Percentiles rank a stretch among this genome's conserved stretches.
These are phyloP conservation scores for Torymus texanus DNA, from an alignment of 2,888 invertebrate species.

Conservation along the genomic window DNA sequence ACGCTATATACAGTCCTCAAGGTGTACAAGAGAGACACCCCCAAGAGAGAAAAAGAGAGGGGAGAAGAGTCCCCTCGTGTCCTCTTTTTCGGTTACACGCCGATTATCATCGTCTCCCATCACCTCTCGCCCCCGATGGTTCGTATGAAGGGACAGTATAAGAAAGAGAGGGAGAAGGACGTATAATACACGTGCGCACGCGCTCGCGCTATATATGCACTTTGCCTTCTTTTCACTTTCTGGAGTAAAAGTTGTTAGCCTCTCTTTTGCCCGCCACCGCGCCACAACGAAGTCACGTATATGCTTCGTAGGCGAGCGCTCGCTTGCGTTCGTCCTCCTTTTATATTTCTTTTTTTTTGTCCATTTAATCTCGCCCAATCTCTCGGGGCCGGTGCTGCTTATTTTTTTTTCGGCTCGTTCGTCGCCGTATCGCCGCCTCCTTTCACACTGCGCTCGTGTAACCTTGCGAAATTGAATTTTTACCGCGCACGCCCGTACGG, in stretches of 20 bases:
- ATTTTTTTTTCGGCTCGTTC: neutral
- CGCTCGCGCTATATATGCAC: neutral
- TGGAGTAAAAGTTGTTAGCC: conserved; percentile 50
- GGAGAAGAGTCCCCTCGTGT: no score
- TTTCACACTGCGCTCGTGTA: conserved; percentile 24
- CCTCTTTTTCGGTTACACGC: no score
- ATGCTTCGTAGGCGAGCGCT: neutral
- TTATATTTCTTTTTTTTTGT: conserved; percentile 15
- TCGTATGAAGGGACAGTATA: no score
- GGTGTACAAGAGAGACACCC: neutral
- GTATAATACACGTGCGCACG: neutral
- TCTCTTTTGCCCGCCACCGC: conserved; percentile 5
- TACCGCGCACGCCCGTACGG: neutral
- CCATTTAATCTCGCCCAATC: conserved; percentile 19
- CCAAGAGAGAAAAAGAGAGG: no score
- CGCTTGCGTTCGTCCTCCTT: conserved; percentile 17
- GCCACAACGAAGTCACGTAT: no score
- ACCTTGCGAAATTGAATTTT: conserved; percentile 46
- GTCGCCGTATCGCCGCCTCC: conserved; percentile 16
- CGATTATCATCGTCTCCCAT: no score
- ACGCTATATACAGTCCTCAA: neutral
- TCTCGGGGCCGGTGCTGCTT: neutral
- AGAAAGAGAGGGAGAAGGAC: neutral
- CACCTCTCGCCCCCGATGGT: no score
- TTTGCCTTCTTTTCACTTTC: conserved; percentile 40